A percentile compares a stretch with the other conserved stretches of the same genome.
phyloP scores from a whole-genome alignment of 2,888 invertebrate genomes.

The Mythimna impura region DNA sequence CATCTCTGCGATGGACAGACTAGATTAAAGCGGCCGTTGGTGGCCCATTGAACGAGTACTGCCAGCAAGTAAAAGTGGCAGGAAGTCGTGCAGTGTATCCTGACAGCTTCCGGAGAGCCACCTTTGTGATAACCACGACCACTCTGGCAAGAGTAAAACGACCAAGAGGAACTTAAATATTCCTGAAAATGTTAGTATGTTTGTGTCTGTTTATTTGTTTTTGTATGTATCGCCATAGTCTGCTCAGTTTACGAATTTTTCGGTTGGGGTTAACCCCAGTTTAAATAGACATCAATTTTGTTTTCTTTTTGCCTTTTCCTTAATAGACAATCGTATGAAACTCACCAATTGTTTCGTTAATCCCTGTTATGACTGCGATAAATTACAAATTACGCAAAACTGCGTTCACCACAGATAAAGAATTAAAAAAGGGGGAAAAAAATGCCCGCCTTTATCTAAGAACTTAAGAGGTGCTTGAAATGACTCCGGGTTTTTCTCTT shows the following conservation, averaged over 20 bases:
- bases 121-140: no score
- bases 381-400: slow-evolving; percentile 53
- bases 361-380: slow-evolving; percentile 48
- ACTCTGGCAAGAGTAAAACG: no score
- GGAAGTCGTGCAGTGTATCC: no score
- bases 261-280: neutral
- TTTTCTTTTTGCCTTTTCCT: neutral
- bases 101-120: no score
- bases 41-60: no score
- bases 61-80: no score
- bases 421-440: slow-evolving; percentile 59
- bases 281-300: neutral
- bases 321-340: slow-evolving; percentile 18
- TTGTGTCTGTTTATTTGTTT: neutral
- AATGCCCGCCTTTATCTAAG: slow-evolving; percentile 77
- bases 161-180: neutral
- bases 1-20: no score
- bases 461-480: slow-evolving; percentile 77
- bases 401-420: slow-evolving; percentile 53
- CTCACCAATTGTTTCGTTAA: slow-evolving; percentile 46
- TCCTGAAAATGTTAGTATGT: neutral
- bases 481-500: slow-evolving; percentile 81
- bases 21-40: no score
- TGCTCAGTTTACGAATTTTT: neutral
- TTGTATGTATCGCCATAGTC: neutral